Base-by-base conservation (phyloP, 2,888 invertebrate species). In the Amblyteles armatorius region DNA sequence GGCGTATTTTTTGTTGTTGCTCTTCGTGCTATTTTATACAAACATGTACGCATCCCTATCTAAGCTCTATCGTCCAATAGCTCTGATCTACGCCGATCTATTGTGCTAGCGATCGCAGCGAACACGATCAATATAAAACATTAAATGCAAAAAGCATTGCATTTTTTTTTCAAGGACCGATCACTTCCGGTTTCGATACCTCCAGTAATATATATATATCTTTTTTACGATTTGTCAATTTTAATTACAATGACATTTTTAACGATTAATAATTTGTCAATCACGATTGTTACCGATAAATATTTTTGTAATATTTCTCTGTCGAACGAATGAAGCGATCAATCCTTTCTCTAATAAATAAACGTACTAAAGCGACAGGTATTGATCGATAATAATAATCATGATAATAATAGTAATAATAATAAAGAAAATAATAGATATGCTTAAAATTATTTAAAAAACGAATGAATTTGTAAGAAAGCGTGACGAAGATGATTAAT, bases 61-160 rank as follows among this genome's bases (percentile, higher is more conserved):
- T 71, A 82, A 82, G 76, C 71, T 82, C 52, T 77, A 79, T 67
- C 29, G 36, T 44, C 19, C 22, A 67, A 77, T 77, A 63, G 60
- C 48, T 57, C 48, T 57, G 44, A 57, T 79, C 84, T 85, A 85
- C 63, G 72, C 40, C 71, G 79, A 72, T 72, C 79, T 79, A 79
- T 52, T 63, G 63, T 63, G 26, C 74, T 19, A 72, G 83, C 83
- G 78, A 71, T 69, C 83, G 85, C 65, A 83, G 73, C 74, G 26
- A 79, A 67, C 48, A 71, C 52, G 67, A 78, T 73, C 67, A 48
- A 57, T 57, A 50, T 44, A 85, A 74, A 81, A 77, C 68, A 85
- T 68, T 84, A 26, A 82, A 85, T 79, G 85, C 82, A 40, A 74
- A 79, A 86, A 85, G 68, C 86, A 83, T 44, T 55, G 73, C 52